Base-by-base conservation (phyloP, 2,113 vertebrate species). In the Tyto alba region DNA sequence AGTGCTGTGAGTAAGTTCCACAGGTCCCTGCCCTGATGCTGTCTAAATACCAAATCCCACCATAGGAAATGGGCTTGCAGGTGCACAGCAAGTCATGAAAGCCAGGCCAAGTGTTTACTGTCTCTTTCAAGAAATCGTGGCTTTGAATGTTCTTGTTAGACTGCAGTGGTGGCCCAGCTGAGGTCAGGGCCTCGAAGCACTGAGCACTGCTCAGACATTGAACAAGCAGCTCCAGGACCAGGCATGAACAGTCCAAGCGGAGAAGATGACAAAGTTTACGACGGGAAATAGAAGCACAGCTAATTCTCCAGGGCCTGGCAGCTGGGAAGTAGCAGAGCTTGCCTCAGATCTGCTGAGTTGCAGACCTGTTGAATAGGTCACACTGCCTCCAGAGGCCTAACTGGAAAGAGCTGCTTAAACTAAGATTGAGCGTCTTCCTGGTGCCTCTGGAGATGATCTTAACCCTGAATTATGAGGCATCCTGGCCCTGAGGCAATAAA, bases 281-380 rank as follows among this genome's bases (percentile, higher is more conserved):
- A 3, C 2, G 40, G 50, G 41, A 20, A 80, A 16, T 4, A 48
- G 67, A 16, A 80, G 48, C 34, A 2, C 4, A 8, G 45, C 0
- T 13, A n/a, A 18, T 15, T 36, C 69, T 75, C n/a, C 38, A 19
- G 8, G 63, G 66, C 11, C 77, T 72, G 77, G 10, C 43, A 82
- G 84, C 69, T 63, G 85, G 69, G 29, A 7, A 63, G 41, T 8
- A 56, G 78, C 89, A 82, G 64, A 73, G 47, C 63, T 55, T 41
- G 82, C 50, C 62, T 71, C 63, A 8, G 5, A 43, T 67, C 47
- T 53, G 79, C 87, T 40, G 66, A 75, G 62, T 5, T 93, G 78
- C 74, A 85, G 79, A 90, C 92, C 79, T 96, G 90, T 87, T 95
- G 95, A 92, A 47, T 36, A n/a, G 59, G 75, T 77, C 68, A 47